A percentile compares a stretch with the other conserved stretches of the same genome.
These are phyloP conservation scores for Fukomys damarensis DNA, from an alignment of 2,113 vertebrate species.

Conservation along the genomic window DNA sequence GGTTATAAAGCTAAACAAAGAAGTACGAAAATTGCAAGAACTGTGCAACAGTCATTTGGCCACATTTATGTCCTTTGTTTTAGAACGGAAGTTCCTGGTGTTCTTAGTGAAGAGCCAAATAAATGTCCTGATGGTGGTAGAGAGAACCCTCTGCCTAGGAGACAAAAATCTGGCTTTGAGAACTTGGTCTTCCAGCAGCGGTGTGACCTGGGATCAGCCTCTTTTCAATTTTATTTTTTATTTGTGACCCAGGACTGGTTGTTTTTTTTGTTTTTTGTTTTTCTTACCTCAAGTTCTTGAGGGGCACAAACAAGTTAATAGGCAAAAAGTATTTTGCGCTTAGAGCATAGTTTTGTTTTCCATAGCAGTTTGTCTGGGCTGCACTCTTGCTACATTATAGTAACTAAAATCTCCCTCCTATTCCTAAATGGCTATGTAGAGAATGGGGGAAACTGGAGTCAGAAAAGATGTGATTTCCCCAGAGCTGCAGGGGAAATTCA, in stretches of 20 bases:
- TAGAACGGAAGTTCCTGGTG: conserved; percentile 65
- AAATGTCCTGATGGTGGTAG: neutral
- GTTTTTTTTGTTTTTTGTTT: neutral
- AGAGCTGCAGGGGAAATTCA: conserved; percentile 15
- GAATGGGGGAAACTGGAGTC: neutral
- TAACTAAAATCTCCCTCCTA: conserved; percentile 3
- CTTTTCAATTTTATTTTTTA: conserved; percentile 32
- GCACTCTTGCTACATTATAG: neutral
- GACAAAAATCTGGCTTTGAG: neutral
- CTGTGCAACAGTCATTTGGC: conserved; percentile 13
- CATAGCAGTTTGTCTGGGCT: neutral
- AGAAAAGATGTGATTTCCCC: conserved; percentile 46
- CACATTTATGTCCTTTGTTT: conserved; percentile 53
- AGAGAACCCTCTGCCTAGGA: conserved; percentile 14
- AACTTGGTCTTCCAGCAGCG: neutral
- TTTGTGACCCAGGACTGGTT: neutral
- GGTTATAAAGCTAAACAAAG: conserved; percentile 61
- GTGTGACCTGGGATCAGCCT: neutral
- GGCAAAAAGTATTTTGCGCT: neutral
- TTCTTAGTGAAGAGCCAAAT: conserved; percentile 41
- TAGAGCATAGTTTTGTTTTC: neutral
- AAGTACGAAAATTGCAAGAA: conserved; percentile 51
- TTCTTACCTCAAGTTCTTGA: neutral
- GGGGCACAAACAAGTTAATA: neutral
- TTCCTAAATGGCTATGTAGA: neutral